phyloP scores from a whole-genome alignment of 1,140 invertebrate species.

The Platorchestia sp. region DNA sequence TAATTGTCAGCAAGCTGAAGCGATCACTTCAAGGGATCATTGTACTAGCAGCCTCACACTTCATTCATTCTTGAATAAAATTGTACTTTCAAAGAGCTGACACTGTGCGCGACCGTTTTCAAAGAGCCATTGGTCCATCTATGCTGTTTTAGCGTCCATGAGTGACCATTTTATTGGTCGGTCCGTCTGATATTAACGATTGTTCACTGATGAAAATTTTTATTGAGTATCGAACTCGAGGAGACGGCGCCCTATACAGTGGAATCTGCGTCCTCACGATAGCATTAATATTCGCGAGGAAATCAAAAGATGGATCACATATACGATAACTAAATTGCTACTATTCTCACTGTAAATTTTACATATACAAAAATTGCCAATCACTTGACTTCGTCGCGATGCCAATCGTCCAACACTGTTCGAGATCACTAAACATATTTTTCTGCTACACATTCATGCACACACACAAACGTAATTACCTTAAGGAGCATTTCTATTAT shows the following conservation, averaged over 20 bases:
- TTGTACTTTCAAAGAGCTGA: not conserved
- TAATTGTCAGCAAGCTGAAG: not conserved
- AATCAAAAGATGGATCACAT: not conserved
- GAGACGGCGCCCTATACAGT: not conserved
- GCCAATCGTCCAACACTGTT: not conserved
- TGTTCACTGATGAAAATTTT: not conserved
- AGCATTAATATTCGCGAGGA: not conserved
- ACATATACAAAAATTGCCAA: not conserved
- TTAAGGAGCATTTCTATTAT: slow-evolving; percentile 1
- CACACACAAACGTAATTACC: slow-evolving; percentile 3
- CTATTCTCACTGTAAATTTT: not conserved
- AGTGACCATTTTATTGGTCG: not conserved
- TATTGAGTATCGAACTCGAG: not conserved
- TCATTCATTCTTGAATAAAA: not conserved
- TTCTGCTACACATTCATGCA: slow-evolving; percentile 18
- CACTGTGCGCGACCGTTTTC: not conserved
- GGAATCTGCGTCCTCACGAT: not conserved
- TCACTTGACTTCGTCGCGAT: not conserved
- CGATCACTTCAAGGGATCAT: not conserved
- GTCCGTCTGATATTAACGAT: not conserved
- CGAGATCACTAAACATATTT: not conserved
- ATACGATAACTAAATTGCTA: not conserved
- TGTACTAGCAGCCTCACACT: not conserved
- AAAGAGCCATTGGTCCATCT: not conserved
- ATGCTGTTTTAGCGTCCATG: not conserved